Evolutionary conservation across 2,888 invertebrate genomes (phyloP), one percentile per base, ranked within the genome.

Genomic region (Drosophila demipolita): DNA sequence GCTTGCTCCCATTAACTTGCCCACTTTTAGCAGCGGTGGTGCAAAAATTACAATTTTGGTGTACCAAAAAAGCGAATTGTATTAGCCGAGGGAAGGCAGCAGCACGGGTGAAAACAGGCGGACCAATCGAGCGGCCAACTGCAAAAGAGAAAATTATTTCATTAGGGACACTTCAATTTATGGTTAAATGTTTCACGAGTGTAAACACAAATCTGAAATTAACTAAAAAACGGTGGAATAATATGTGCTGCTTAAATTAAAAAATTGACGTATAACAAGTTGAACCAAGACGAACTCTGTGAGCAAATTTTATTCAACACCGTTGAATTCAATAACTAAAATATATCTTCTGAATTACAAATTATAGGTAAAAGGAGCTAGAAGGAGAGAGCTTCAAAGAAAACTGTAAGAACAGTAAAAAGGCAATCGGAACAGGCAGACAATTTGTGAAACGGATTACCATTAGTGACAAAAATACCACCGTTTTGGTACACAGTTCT

Each of bases 41-140:
- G 92, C 92, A 86, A 91, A 92, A 91, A 91, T 92, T 92, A 89
- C 89, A 91, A 91, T 92, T 92, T 92, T 91, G 89, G 92, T 92
- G 92, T 92, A 92, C 92, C 82, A 92, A 92, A 92, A 91, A 91
- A 90, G 79, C 72, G 80, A 87, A 82, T 80, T 67, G 78, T 23
- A 73, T 32, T 52, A 67, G 75, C 67, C 40, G 78, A 77, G 78
- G 71, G 78, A 84, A 83, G 78, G 69, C 73, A 81, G 71, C 73
- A 63, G 76, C 72, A 77, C 76, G 87, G 81, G 76, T 78, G 61
- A 82, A 76, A 70, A 86, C 65, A 66, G 73, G 69, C 78, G 65
- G 53, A 64, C 77, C 66, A 73, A 68, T 55, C 67, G 42, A 54
- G 53, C 29, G 64, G 62, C 38, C 42, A 73, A 66, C 54, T 68